A percentile compares a stretch with the other conserved stretches of the same genome.
These are phyloP conservation scores for Leptinotarsa undecemlineata DNA, from an alignment of 1,140 invertebrate genomes.

Conservation along the genomic window DNA sequence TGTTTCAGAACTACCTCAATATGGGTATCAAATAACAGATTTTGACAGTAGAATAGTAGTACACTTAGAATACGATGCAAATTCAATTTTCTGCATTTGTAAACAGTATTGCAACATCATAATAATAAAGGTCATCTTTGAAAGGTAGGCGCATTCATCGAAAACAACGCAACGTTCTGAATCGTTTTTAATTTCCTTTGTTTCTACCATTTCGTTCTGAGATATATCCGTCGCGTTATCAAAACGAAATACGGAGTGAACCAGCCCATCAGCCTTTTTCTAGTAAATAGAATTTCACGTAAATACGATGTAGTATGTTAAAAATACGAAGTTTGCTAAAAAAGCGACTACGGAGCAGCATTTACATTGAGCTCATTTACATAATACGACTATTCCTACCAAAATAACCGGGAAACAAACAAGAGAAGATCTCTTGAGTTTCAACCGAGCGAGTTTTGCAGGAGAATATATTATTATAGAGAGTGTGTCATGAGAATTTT, in stretches of 20 bases:
- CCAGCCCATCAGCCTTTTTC: conserved; percentile 3
- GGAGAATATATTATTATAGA: background rate
- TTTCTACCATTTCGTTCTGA: too few relatives aligned
- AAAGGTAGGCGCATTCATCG: too few relatives aligned
- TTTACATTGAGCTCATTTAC: conserved; percentile 27
- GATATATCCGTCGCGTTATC: too few relatives aligned
- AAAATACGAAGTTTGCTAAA: conserved; percentile 22
- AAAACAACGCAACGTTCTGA: too few relatives aligned
- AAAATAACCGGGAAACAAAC: conserved; percentile 22
- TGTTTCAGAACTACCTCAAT: too few relatives aligned
- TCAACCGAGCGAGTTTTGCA: conserved; percentile 1
- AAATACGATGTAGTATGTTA: conserved; percentile 15
- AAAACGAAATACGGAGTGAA: background rate
- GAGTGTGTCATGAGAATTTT: background rate
- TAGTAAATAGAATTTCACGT: conserved; percentile 13
- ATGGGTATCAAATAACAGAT: too few relatives aligned
- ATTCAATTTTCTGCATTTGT: too few relatives aligned
- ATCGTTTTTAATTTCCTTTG: too few relatives aligned
- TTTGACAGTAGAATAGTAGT: too few relatives aligned
- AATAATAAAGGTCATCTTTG: too few relatives aligned
- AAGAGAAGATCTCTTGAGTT: conserved; percentile 16
- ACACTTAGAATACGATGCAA: too few relatives aligned
- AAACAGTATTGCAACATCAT: too few relatives aligned
- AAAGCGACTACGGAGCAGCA: conserved; percentile 14
- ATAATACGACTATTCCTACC: conserved; percentile 26